Base-by-base conservation (phyloP, 2,888 invertebrate genomes). In the Acanthosepion lycidas region DNA sequence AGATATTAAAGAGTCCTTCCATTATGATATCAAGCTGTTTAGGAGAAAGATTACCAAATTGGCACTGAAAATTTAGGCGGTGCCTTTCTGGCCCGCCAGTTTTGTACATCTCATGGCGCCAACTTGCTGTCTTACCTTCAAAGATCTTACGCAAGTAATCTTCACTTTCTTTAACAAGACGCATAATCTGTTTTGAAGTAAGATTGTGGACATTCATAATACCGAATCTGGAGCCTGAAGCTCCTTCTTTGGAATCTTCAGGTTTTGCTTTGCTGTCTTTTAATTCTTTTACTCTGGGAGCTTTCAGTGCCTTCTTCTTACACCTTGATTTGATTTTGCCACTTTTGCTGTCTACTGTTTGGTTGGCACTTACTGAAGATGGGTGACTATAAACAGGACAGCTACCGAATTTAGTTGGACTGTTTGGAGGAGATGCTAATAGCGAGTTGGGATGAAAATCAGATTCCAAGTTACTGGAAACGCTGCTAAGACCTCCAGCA, bases 1-100 rank as follows among this genome's bases (percentile, higher is more conserved):
- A 93, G 28, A 93, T 93, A n/a, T 93, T 93, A 49, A 93, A 93
- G n/a, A 93, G 53, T 53, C 93, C 93, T 51, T 93, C 93, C 93
- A 93, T 93, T 15, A 93, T 93, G 49, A 42, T 93, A n/a, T 93
- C 93, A 15, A 93, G 33, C n/a, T 93, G 93, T n/a, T 53, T 93
- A 6, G 23, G 49, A 15, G 93, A 93, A 15, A 93, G 49, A 93
- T 53, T n/a, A 28, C 93, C 93, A n/a, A 49, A 51, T 15, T 53
- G 53, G n/a, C 93, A 93, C 6, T 53, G 53, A 28, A 53, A 93
- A 49, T 93, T 93, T 6, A 93, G 28, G n/a, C 53, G 93, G 18
- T n/a, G 93, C n/a, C 93, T 49, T 6, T 93, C 93, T 18, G 93
- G 49, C 18, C 93, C 93, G 12, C 93, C 93, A 0, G 49, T n/a